phyloP scores from a whole-genome alignment of 2,888 invertebrate species.

The Quadroppia sp. region DNA sequence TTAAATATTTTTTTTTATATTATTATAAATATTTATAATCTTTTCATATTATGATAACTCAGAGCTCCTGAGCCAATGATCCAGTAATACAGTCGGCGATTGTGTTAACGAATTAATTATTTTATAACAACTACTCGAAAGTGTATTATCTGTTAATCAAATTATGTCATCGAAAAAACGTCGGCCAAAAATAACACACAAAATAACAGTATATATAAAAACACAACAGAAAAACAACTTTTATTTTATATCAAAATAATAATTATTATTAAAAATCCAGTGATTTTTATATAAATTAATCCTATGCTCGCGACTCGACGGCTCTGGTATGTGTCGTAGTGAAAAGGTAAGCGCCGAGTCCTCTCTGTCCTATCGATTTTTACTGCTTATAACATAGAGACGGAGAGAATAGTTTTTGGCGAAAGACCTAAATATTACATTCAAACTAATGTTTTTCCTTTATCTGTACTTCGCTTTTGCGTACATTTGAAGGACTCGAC shows the following conservation, averaged over 20 bases:
- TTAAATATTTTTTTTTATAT: no score
- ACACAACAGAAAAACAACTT: conserved; percentile 1
- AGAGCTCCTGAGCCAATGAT: no score
- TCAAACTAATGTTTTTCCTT: conserved; percentile 1
- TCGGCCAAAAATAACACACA: conserved; percentile 7
- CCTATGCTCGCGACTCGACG: not conserved
- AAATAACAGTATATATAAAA: no score
- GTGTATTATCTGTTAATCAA: conserved; percentile 15
- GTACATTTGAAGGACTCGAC: not conserved
- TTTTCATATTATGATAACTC: not conserved
- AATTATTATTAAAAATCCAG: not conserved
- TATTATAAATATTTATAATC: conserved; percentile 2
- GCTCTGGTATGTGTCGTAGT: conserved; percentile 21
- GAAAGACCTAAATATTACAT: conserved; percentile 34
- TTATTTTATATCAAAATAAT: not conserved
- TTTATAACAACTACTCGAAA: not conserved
- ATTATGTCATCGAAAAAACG: conserved; percentile 32
- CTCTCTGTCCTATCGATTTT: conserved; percentile 33
- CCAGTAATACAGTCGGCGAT: no score
- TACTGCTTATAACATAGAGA: conserved; percentile 9
- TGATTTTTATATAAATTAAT: not conserved
- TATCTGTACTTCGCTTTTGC: conserved; percentile 19
- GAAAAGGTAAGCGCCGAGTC: conserved; percentile 35
- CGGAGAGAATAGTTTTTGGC: conserved; percentile 12
- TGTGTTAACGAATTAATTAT: not conserved